These are phyloP conservation scores for Metridium senile DNA, from an alignment of 92 coral and sea anemone species.

Conservation along the genomic window DNA sequence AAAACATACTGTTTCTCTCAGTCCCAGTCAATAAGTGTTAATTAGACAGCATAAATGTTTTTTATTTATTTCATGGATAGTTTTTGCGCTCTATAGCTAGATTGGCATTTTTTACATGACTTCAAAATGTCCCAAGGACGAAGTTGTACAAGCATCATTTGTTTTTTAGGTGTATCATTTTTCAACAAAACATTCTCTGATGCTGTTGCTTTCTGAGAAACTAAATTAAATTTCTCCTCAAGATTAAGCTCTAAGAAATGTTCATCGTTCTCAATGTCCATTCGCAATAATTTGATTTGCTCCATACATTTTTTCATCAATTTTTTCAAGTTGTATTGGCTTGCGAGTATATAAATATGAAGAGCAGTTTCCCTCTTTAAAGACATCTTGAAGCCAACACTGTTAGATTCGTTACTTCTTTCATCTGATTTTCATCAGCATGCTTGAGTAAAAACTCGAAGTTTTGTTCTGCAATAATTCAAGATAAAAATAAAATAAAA, in stretches of 20 bases:
- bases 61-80: too few relatives aligned
- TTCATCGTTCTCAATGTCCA: neutral
- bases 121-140: too few relatives aligned
- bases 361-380: neutral
- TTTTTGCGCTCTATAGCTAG: too few relatives aligned
- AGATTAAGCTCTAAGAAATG: neutral
- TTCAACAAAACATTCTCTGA: neutral
- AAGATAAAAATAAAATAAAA: too few relatives aligned
- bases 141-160: too few relatives aligned
- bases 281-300: neutral
- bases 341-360: neutral
- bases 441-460: neutral
- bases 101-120: conserved; percentile 6
- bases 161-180: neutral
- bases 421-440: neutral
- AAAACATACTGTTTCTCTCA: too few relatives aligned
- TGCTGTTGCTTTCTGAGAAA: neutral
- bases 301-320: neutral
- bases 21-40: too few relatives aligned
- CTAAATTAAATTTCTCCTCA: neutral
- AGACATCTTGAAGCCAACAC: neutral
- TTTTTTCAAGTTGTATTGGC: neutral
- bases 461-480: neutral
- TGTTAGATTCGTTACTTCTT: neutral
- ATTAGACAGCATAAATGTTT: too few relatives aligned